Evolutionary conservation across 1,140 invertebrate genomes (phyloP).

Genomic region (Pteromalus puparum): DNA sequence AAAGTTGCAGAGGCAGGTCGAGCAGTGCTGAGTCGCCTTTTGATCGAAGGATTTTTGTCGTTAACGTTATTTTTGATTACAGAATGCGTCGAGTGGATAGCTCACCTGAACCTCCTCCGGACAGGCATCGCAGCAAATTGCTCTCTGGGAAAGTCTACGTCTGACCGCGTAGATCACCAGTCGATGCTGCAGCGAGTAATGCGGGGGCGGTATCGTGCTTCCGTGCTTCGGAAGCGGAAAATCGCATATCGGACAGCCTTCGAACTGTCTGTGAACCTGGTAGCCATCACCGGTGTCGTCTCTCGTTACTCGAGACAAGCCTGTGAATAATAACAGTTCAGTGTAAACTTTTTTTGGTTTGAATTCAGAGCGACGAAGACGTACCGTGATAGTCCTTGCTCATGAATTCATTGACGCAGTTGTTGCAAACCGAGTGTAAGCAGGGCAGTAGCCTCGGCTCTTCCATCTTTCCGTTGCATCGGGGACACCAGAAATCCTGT

Average conservation of each 20-base stretch:
- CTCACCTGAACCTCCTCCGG: constrained; percentile 64
- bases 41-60: neutral
- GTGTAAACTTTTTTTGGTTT: no score
- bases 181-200: constrained; percentile 70
- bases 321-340: neutral
- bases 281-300: neutral
- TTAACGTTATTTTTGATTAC: neutral
- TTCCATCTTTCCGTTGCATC: constrained; percentile 66
- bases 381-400: constrained; percentile 57
- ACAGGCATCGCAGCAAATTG: constrained; percentile 69
- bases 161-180: constrained; percentile 66
- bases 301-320: neutral
- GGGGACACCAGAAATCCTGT: constrained; percentile 67
- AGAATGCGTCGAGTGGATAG: neutral
- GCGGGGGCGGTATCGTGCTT: constrained; percentile 59
- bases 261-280: constrained; percentile 11
- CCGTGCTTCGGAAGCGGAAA: constrained; percentile 62
- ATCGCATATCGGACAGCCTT: constrained; percentile 68
- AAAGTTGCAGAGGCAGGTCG: constrained; percentile 71
- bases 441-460: constrained; percentile 70
- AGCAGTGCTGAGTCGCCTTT: constrained; percentile 71
- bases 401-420: constrained; percentile 66
- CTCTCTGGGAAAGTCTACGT: constrained; percentile 61
- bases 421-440: constrained; percentile 68
- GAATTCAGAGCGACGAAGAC: neutral